phyloP scores from a whole-genome alignment of 2,797 vertebrate species.

The Vultur gryphus region DNA sequence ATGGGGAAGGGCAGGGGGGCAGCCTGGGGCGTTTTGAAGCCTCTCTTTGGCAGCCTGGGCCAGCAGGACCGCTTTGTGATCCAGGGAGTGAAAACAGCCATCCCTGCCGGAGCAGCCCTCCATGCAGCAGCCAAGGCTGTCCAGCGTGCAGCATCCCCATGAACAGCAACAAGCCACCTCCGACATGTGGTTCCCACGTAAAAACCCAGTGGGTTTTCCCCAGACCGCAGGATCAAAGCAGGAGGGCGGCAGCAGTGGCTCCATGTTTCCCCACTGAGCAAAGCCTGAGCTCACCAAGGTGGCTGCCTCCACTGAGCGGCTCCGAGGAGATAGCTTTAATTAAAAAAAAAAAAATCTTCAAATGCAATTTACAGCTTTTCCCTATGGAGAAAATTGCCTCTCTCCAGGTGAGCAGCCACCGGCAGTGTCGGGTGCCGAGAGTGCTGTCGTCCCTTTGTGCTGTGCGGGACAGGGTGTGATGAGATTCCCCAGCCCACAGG shows the following conservation, averaged over 20 bases:
- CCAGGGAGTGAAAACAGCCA: not conserved
- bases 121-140: not conserved
- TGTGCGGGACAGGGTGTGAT: constrained; percentile 29
- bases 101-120: not conserved
- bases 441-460: not conserved
- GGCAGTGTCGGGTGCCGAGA: not conserved
- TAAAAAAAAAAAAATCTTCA: constrained; percentile 16
- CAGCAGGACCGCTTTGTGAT: not conserved
- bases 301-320: not conserved
- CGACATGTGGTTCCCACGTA: not conserved
- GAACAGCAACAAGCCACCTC: rapidly evolving
- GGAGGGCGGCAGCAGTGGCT: not conserved
- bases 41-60: not conserved
- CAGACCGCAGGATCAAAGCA: not conserved
- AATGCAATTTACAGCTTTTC: constrained; percentile 60
- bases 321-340: constrained; percentile 11
- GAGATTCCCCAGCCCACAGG: constrained; percentile 27
- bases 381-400: constrained; percentile 51
- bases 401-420: not conserved
- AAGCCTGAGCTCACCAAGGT: not conserved
- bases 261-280: not conserved
- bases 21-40: not conserved
- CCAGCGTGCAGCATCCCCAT: rapidly evolving
- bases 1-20: not conserved
- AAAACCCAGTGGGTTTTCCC: not conserved